Evolutionary conservation across 2,888 invertebrate species (phyloP).

Genomic region (Calameuta idolon): DNA sequence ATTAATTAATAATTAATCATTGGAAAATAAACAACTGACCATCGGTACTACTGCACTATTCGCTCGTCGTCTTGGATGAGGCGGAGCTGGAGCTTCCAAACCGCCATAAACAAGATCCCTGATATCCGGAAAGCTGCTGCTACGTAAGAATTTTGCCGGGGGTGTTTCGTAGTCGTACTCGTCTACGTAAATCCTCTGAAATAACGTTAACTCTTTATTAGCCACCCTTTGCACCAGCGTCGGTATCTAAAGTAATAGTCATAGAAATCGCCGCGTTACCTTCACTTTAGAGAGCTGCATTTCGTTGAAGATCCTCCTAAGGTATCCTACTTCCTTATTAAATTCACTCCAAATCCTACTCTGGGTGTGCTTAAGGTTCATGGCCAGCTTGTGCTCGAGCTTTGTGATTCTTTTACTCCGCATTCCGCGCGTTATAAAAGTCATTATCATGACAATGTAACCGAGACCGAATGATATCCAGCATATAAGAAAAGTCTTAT

Average conservation of each 20-base stretch:
- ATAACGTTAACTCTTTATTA: conserved; percentile 34
- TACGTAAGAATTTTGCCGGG: conserved; percentile 67
- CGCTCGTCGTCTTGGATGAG: conserved; percentile 60
- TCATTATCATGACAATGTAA: conserved; percentile 90
- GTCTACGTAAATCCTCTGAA: conserved; percentile 80
- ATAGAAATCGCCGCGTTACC: conserved; percentile 66
- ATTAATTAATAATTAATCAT: neutral
- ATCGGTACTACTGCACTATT: conserved; percentile 62
- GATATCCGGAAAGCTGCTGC: conserved; percentile 81
- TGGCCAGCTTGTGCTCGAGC: conserved; percentile 82
- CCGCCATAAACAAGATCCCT: conserved; percentile 67
- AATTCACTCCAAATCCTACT: conserved; percentile 82
- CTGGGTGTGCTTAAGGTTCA: conserved; percentile 83
- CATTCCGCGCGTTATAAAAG: conserved; percentile 84
- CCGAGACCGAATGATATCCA: conserved; percentile 95
- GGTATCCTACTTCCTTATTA: conserved; percentile 79
- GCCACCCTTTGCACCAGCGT: neutral
- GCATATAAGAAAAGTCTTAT: conserved; percentile 83
- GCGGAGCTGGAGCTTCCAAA: conserved; percentile 40
- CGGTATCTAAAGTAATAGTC: neutral
- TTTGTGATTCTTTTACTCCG: conserved; percentile 79
- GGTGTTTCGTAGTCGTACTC: conserved; percentile 56
- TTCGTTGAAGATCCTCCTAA: conserved; percentile 83
- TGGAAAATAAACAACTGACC: conserved; percentile 38
- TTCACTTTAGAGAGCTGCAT: conserved; percentile 85